These are phyloP conservation scores for Colaptes auratus DNA, from an alignment of 2,113 vertebrate genomes.

Conservation along the genomic window DNA sequence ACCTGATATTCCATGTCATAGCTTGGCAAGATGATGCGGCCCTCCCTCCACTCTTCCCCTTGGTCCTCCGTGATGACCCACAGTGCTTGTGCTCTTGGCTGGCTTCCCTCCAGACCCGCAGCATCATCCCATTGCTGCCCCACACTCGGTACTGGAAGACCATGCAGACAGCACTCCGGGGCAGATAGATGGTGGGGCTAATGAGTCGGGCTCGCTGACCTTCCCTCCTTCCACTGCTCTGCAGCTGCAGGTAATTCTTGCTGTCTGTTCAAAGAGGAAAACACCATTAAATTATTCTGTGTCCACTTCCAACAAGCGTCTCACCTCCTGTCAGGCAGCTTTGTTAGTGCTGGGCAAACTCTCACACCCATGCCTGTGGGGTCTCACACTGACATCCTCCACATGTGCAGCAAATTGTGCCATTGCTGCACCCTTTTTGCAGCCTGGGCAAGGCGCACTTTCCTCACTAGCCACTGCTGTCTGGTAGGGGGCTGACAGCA, in stretches of 20 bases:
- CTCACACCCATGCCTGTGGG: neutral
- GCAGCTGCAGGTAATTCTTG: constrained; percentile 86
- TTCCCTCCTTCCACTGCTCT: constrained; percentile 82
- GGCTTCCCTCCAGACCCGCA: constrained; percentile 87
- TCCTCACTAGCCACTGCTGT: neutral
- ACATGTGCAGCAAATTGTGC: neutral
- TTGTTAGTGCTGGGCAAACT: neutral
- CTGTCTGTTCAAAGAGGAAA: constrained; percentile 74
- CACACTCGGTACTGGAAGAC: constrained; percentile 90
- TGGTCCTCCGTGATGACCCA: constrained; percentile 91
- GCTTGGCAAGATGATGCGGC: constrained; percentile 90
- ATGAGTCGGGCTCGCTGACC: constrained; percentile 87
- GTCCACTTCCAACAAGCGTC: neutral
- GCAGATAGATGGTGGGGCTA: constrained; percentile 87
- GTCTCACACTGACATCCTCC: rapidly evolving
- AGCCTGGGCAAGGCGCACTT: neutral
- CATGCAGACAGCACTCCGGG: constrained; percentile 88
- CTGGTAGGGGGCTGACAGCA: neutral
- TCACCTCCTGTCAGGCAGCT: neutral
- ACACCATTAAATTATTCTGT: neutral
- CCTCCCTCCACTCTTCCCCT: constrained; percentile 91
- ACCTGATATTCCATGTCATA: constrained; percentile 93
- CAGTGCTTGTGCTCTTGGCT: constrained; percentile 88
- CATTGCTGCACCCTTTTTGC: neutral
- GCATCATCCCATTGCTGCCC: constrained; percentile 84